Percentiles rank a stretch among this genome's conserved stretches.
phyloP scores from a whole-genome alignment of 2,113 vertebrate genomes.

The Leiothrix lutea region DNA sequence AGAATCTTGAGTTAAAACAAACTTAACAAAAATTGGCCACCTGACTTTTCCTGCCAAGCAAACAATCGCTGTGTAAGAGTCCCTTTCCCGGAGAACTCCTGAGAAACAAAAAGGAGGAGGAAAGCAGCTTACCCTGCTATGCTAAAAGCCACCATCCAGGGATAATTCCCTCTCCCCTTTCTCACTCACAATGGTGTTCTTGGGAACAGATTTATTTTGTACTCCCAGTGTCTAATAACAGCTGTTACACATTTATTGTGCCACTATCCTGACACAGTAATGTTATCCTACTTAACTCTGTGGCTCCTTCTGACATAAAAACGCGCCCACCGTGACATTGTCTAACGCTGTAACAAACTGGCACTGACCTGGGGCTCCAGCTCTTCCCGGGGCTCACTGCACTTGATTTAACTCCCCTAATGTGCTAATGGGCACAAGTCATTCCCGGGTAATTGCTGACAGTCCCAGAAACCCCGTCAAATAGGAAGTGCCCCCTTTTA shows the following conservation, averaged over 20 bases:
- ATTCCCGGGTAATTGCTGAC: not conserved
- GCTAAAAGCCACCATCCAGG: not conserved
- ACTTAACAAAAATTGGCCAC: not conserved
- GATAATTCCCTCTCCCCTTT: not conserved
- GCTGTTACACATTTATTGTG: not conserved
- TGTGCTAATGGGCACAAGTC: not conserved
- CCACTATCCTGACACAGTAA: not conserved
- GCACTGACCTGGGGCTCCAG: not conserved
- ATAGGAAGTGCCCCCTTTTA: not conserved
- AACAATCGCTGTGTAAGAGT: not conserved
- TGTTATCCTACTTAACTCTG: not conserved
- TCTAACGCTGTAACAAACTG: not conserved
- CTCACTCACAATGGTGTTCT: not conserved
- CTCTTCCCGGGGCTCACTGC: not conserved
- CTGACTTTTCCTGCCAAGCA: not conserved
- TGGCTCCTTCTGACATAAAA: not conserved
- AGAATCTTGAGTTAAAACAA: not conserved
- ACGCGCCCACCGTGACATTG: not conserved
- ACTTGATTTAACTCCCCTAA: not conserved
- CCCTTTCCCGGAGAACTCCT: not conserved
- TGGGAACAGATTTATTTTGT: constrained; percentile 29
- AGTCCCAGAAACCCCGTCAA: not conserved
- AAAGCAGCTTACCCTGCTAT: not conserved
- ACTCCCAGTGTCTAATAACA: not conserved
- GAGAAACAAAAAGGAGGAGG: not conserved